A percentile compares a stretch with the other conserved stretches of the same genome.
phyloP scores from a whole-genome alignment of 1,140 invertebrate species.

The Rhyacophila brunnea region DNA sequence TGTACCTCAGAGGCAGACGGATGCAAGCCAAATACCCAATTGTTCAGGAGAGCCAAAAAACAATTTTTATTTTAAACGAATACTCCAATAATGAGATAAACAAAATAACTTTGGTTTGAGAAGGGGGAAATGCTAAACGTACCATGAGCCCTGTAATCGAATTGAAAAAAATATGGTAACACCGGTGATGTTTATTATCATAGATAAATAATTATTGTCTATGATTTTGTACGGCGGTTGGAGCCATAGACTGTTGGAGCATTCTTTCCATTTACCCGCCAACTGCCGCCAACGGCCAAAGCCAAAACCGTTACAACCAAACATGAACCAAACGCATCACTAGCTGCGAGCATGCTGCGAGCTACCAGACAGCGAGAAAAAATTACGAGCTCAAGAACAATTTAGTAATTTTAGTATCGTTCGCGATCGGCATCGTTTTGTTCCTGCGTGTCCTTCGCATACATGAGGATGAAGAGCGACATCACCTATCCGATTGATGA shows the following conservation, averaged over 20 bases:
- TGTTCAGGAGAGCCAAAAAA: too few relatives aligned
- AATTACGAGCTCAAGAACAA: conserved; percentile 59
- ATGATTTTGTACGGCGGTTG: too few relatives aligned
- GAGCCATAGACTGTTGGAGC: conserved; percentile 56
- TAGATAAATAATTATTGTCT: too few relatives aligned
- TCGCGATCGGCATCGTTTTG: conserved; percentile 60
- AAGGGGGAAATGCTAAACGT: too few relatives aligned
- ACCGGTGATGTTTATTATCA: too few relatives aligned
- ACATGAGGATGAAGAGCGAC: conserved; percentile 61
- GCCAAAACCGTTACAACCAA: conserved; percentile 34
- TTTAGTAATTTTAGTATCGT: conserved; percentile 63
- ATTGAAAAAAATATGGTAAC: too few relatives aligned
- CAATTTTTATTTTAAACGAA: too few relatives aligned
- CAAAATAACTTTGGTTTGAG: too few relatives aligned
- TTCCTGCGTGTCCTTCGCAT: conserved; percentile 62
- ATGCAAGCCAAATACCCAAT: too few relatives aligned
- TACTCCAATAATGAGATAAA: too few relatives aligned
- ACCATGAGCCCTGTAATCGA: too few relatives aligned
- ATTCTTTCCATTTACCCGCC: conserved; percentile 50
- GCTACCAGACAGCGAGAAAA: conserved; percentile 51
- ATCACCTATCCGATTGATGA: conserved; percentile 49
- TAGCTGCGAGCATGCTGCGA: conserved; percentile 44
- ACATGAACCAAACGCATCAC: conserved; percentile 41
- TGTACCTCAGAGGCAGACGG: too few relatives aligned
- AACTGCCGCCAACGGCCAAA: conserved; percentile 39